Base-by-base conservation (phyloP, 2,797 vertebrate species). In the Otus scops region DNA sequence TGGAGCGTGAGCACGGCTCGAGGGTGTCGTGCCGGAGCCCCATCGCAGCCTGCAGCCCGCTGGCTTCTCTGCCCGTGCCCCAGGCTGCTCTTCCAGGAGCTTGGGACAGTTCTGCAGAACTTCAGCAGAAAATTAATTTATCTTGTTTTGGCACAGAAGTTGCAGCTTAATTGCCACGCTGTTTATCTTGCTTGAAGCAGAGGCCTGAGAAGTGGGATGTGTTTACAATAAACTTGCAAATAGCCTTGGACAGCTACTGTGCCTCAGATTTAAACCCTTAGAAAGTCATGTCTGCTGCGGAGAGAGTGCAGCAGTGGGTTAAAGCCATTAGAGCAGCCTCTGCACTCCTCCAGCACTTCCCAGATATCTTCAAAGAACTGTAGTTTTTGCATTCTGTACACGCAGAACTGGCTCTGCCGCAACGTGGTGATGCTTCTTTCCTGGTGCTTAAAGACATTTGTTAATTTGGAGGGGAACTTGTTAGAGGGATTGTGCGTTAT, bases 161-260 rank as follows among this genome's bases (percentile, higher is more conserved):
- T 18, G 38, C 5, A 38, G 53, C 28, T 22, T 11, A 12, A 61
- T 54, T n/a, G 18, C 32, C 10, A 0, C 4, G 0, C 9, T 34
- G 39, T 81, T 80, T 48, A 45, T 70, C 32, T 48, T 10, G 68
- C 68, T n/a, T 3, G 56, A 36, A 75, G 57, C 64, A 54, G 47
- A 13, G 45, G 57, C 70, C 81, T 39, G 70, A 65, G 69, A 20
- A 85, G 47, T 5, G 32, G 80, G 69, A 12, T 36, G 61, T 24
- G 51, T 56, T 70, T 67, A 13, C n/a, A 19, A 2, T 10, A 17
- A 34, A 36, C 45, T 60, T 24, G 28, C 12, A 17, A 20, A 34
- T 16, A 18, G 54, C 82, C 41, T 39, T 30, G 64, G 24, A 10
- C n/a, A 47, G 73, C 65, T 36, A 4, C 63, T 11, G 38, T 8